Percentiles rank a stretch among this genome's conserved stretches.
These are phyloP conservation scores for Nemurella pictetii DNA, from an alignment of 2,888 invertebrate species.

Conservation along the genomic window DNA sequence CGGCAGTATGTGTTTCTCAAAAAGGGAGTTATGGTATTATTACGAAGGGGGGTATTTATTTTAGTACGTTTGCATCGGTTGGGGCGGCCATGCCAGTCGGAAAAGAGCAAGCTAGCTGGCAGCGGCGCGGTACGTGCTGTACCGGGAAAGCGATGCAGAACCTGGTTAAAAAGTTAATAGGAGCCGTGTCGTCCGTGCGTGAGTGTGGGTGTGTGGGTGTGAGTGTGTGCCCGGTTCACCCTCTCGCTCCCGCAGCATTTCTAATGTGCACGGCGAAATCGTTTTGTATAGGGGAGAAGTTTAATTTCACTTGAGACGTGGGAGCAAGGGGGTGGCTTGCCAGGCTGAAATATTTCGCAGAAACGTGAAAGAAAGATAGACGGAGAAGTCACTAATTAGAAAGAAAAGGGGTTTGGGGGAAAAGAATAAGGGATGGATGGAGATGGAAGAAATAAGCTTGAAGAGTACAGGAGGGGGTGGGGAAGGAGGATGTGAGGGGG, in stretches of 20 bases:
- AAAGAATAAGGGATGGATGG: slow-evolving; percentile 33
- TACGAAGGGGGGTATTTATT: not conserved
- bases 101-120: not conserved
- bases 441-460: slow-evolving; percentile 32
- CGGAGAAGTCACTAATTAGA: slow-evolving; percentile 43
- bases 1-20: not conserved
- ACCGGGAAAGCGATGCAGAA: not conserved
- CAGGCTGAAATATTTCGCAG: slow-evolving; percentile 32
- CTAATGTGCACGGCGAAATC: slow-evolving; percentile 43
- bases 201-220: slow-evolving; percentile 2
- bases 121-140: not conserved
- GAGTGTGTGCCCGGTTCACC: slow-evolving; percentile 1
- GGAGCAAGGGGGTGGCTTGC: slow-evolving; percentile 30
- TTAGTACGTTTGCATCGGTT: not conserved
- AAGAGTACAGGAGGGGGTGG: slow-evolving; percentile 26
- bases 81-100: not conserved
- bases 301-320: slow-evolving; percentile 48
- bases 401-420: slow-evolving; percentile 40
- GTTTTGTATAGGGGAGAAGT: slow-evolving; percentile 46
- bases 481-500: slow-evolving; percentile 30
- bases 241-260: slow-evolving; percentile 32
- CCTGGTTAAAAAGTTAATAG: slow-evolving; percentile 19
- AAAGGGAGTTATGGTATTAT: not conserved
- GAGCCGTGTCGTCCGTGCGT: slow-evolving; percentile 15
- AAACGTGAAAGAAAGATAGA: slow-evolving; percentile 37